These are phyloP conservation scores for Cacoxenus indagator DNA, from an alignment of 2,888 invertebrate genomes.

Conservation along the genomic window DNA sequence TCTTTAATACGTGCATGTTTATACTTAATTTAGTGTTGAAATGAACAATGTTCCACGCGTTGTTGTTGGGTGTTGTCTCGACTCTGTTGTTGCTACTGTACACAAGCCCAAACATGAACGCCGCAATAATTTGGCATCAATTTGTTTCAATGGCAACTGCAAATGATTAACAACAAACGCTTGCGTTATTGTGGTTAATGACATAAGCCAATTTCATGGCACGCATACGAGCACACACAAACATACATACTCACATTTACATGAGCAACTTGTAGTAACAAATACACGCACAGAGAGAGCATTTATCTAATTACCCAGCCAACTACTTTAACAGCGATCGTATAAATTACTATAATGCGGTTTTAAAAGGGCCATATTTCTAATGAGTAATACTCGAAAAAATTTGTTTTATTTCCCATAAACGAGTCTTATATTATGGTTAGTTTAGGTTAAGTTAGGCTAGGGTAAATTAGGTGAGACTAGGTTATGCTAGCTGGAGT, in stretches of 20 bases:
- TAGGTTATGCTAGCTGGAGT: no score
- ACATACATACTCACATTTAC: background rate
- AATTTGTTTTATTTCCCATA: no score
- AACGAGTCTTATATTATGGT: no score
- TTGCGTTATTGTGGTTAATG: conserved; percentile 57
- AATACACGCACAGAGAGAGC: conserved; percentile 23
- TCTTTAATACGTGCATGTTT: conserved; percentile 36
- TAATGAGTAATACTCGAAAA: no score
- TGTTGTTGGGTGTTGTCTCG: conserved; percentile 20
- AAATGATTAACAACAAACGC: conserved; percentile 57
- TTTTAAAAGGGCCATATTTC: no score
- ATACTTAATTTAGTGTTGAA: conserved; percentile 61
- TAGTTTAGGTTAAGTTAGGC: no score
- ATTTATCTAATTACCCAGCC: no score
- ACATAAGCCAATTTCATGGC: conserved; percentile 45
- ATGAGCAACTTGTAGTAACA: background rate
- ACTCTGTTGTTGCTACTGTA: background rate
- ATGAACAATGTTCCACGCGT: conserved; percentile 45
- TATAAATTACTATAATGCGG: no score
- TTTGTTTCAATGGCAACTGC: conserved; percentile 60
- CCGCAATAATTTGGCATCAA: conserved; percentile 57
- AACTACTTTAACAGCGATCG: no score
- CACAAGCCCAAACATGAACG: background rate
- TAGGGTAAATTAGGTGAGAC: no score
- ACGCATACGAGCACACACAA: conserved; percentile 22